Conservation (phyloP, 1,140 invertebrate species). For the Pantala flavescens region DNA sequence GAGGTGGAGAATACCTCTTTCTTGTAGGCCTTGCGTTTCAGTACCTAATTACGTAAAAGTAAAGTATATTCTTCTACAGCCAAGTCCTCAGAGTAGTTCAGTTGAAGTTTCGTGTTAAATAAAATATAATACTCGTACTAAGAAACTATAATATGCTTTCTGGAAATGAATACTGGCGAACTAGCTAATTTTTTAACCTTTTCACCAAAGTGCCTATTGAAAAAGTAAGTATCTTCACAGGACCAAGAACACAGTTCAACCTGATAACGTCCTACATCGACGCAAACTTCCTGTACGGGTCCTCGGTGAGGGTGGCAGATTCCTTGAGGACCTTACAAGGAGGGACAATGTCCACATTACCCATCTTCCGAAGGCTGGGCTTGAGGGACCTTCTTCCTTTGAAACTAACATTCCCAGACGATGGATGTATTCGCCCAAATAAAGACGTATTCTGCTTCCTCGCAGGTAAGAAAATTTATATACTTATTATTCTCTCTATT, state of each 20-base stretch:
- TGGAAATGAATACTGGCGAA: too few relatives aligned
- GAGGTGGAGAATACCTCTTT: neutral
- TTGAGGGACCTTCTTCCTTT: slow-evolving; percentile 42
- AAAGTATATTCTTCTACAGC: too few relatives aligned
- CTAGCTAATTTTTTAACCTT: too few relatives aligned
- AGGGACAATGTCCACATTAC: slow-evolving; percentile 36
- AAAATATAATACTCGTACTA: too few relatives aligned
- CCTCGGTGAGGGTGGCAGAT: slow-evolving; percentile 34
- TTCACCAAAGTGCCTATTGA: too few relatives aligned
- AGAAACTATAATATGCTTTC: too few relatives aligned
- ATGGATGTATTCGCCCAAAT: slow-evolving; percentile 39
- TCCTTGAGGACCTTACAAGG: slow-evolving; percentile 36
- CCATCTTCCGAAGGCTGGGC: slow-evolving; percentile 34
- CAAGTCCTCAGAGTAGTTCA: too few relatives aligned
- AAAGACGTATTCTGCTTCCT: slow-evolving; percentile 42
- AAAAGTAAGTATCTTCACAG: slow-evolving; percentile 26
- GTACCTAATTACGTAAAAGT: too few relatives aligned
- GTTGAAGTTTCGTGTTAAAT: too few relatives aligned
- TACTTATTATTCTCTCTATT: too few relatives aligned
- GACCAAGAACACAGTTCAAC: slow-evolving; percentile 39
- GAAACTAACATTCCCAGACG: slow-evolving; percentile 39
- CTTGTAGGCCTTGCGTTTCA: too few relatives aligned
- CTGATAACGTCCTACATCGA: slow-evolving; percentile 40
- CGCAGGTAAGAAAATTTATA: slow-evolving; percentile 33
- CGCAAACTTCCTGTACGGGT: slow-evolving; percentile 44